Percentiles rank a stretch among this genome's conserved stretches.
Conservation (phyloP, 2,113 vertebrate species). For the Epinephelus cyanopodus region DNA sequence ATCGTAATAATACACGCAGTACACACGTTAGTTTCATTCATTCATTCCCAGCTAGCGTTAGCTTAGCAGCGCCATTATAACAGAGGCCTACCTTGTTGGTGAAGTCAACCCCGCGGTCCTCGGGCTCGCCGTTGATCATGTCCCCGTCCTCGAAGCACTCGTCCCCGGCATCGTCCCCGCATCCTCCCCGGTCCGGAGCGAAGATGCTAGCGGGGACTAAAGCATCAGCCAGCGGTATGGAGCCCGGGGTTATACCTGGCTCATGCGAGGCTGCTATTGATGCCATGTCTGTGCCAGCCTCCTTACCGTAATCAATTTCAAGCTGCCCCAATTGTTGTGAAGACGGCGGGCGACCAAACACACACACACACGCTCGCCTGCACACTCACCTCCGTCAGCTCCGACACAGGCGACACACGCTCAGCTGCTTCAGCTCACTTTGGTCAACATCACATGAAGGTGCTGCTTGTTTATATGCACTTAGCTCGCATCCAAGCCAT, state of each 20-base stretch:
- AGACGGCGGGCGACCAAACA: slow-evolving; percentile 26
- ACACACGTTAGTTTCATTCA: slow-evolving; percentile 40
- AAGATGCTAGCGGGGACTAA: slow-evolving; percentile 93
- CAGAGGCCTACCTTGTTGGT: slow-evolving; percentile 91
- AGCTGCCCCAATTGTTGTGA: slow-evolving; percentile 42
- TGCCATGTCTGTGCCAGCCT: slow-evolving; percentile 80
- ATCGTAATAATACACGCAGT: not conserved
- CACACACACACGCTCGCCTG: not conserved
- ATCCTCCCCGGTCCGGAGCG: slow-evolving; percentile 89
- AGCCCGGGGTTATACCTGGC: slow-evolving; percentile 72
- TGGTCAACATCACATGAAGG: not conserved
- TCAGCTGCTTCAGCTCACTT: not conserved
- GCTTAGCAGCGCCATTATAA: not conserved
- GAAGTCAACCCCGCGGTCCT: slow-evolving; percentile 88
- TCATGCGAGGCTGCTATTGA: slow-evolving; percentile 76
- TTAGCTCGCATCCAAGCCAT: not conserved
- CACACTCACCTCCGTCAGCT: not conserved
- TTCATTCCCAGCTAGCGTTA: slow-evolving; percentile 42
- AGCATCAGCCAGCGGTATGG: slow-evolving; percentile 81
- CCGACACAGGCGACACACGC: no score
- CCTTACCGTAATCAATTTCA: slow-evolving; percentile 21
- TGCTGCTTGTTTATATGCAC: not conserved
- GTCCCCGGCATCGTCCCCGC: slow-evolving; percentile 78
- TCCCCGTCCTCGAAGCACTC: slow-evolving; percentile 83
- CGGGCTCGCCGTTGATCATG: slow-evolving; percentile 88